Evolutionary conservation across 1,140 invertebrate genomes (phyloP), one percentile per base, ranked within the genome.

Genomic region (Artemia franciscana): DNA sequence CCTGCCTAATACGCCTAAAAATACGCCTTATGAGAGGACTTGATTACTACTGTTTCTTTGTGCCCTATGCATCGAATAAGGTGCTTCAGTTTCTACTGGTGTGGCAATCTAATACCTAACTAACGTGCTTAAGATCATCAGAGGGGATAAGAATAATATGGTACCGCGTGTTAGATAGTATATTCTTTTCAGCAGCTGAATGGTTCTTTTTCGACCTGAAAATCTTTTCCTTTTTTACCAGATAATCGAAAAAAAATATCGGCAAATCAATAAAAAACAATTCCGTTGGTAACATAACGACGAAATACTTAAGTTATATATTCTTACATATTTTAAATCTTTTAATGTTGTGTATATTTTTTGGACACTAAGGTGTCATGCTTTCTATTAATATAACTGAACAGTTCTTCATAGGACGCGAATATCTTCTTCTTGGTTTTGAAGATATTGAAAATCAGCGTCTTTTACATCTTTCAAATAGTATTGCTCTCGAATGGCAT

Each of bases 401-500:
- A 24, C 5, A n/a, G 58, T 59, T 60, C 23, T 12, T 39, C 12
- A 18, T 57, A 64, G 63, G 63, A 7, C 59, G 63, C 4, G 62
- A 61, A 57, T 65, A 65, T 28, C 58, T 65, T 15, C 21, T 65
- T 12, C 24, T 65, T 18, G 64, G 64, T 0, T 59, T 57, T 25
- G 64, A 65, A 57, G 62, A 63, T 25, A 26, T 26, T 2, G 58
- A 51, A 12, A 28, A 59, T 27, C 57, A 63, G 30, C 4, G 64
- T 7, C 62, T 65, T n/a, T 57, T 65, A 7, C 59, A 60, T 12
- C 57, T 61, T 24, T 15, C 62, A 5, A 15, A 25, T 7, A 63
- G 58, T 28, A 57, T 65, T 7, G 64, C 56, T 24, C 27, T 65
- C 5, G 64, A 65, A 26, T 65, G 64, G 64, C 30, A 60, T 18